Evolutionary conservation across 2,113 vertebrate species (phyloP), one percentile per base, ranked within the genome.

Genomic region (Dipodomys merriami): DNA sequence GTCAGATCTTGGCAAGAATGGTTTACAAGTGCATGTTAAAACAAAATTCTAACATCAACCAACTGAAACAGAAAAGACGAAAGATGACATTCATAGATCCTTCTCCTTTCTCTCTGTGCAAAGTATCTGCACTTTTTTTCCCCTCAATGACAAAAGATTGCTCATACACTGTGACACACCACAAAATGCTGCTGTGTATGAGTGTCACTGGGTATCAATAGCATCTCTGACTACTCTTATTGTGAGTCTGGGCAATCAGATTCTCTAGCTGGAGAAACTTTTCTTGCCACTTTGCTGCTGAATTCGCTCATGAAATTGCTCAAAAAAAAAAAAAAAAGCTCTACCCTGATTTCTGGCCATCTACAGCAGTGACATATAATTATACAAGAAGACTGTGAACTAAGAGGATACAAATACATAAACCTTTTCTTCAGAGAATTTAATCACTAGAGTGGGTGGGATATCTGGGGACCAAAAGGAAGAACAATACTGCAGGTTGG

Each of bases 281-380:
- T 92, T 97, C 90, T 96, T 95, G 83, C 91, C 94, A 97, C 95
- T 97, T 97, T 97, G 96, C 97, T 97, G 98, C 97, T 97, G 96
- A 98, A 91, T 92, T 96, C 29, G 86, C 96, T 97, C 92, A 96
- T 87, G 96, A 96, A 97, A 92, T 83, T 39, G 19, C 79, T 96
- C 88, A 72, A 93, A 96, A 76, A 81, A 97, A 73, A 95, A 72
- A 93, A 96, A 76, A 81, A 97, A 73, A 95, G 88, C 33, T 95
- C 77, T 68, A 33, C 27, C 30, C 89, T 76, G 44, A 91, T 91
- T 94, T 88, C 95, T 91, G 79, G 92, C 92, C 91, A 89, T 90
- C 88, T 92, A 65, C 0, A 0, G 74, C 87, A 97, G 81, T 62
- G 69, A 84, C 90, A 88, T 46, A 30, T 69, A 92, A 78, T 73